Conservation (phyloP, 2,113 vertebrate genomes). For the Pachyramphus minor region DNA sequence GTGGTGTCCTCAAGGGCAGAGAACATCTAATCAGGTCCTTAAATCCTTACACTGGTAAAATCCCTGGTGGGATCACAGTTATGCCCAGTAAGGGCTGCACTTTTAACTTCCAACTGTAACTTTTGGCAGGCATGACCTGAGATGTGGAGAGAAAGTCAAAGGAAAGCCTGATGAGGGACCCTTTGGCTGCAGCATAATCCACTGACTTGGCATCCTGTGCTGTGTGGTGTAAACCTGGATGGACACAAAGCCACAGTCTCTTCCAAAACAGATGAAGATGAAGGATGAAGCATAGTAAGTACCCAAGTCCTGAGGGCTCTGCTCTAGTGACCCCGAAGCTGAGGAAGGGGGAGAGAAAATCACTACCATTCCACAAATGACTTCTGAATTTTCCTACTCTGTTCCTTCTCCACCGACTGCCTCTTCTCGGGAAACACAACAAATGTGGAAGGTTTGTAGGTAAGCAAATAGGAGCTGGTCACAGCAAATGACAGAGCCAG, state of each 20-base stretch:
- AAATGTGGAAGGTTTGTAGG: background rate
- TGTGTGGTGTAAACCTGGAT: background rate
- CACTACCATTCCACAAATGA: background rate
- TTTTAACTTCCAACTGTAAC: background rate
- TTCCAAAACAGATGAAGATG: background rate
- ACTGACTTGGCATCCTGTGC: background rate
- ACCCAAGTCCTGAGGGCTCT: background rate
- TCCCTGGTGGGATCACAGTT: background rate
- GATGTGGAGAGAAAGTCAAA: background rate
- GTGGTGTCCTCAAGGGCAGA: background rate
- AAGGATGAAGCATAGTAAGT: background rate
- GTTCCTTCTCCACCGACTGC: background rate
- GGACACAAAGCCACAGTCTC: background rate
- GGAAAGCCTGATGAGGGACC: background rate
- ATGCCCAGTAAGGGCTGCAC: background rate
- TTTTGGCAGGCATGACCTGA: background rate
- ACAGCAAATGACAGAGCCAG: background rate
- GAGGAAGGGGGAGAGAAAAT: background rate
- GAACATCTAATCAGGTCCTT: background rate
- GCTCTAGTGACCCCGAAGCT: background rate
- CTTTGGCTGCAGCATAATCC: background rate
- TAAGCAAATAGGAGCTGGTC: background rate
- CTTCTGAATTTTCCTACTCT: background rate
- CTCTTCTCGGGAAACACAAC: background rate
- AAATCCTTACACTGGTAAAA: background rate